These are phyloP conservation scores for Acanthosepion lycidas DNA, from an alignment of 2,888 invertebrate species.

Conservation along the genomic window DNA sequence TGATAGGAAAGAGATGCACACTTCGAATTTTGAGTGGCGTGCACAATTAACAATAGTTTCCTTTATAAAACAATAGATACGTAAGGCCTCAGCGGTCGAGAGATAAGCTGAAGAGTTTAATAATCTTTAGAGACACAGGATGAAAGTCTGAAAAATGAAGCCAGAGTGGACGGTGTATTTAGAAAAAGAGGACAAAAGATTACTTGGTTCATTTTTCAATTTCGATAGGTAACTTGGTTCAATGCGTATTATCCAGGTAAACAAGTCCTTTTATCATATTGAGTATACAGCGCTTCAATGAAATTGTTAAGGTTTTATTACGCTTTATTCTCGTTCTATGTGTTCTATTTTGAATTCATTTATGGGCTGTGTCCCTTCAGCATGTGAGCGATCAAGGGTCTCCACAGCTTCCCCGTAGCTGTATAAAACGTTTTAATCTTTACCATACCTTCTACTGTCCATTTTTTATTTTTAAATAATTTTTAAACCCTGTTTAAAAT, in stretches of 20 bases:
- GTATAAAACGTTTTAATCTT: too few relatives aligned
- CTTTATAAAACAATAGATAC: neutral
- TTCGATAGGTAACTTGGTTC: neutral
- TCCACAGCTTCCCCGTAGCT: too few relatives aligned
- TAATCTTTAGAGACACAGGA: neutral
- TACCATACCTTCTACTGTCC: too few relatives aligned
- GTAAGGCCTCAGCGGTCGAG: neutral
- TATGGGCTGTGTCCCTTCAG: too few relatives aligned
- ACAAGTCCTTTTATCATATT: neutral
- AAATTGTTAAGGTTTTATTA: neutral
- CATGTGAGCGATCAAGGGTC: too few relatives aligned
- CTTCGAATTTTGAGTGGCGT: neutral
- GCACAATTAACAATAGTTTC: neutral
- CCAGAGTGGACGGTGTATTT: neutral
- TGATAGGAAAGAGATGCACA: neutral
- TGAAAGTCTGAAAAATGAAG: too few relatives aligned
- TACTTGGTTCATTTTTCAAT: neutral
- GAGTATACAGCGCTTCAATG: neutral
- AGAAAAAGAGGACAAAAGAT: neutral
- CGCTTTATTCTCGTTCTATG: neutral
- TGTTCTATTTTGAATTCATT: too few relatives aligned
- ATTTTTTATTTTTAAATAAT: too few relatives aligned
- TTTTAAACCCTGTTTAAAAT: too few relatives aligned
- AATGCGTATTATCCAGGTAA: neutral
- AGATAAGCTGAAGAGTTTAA: neutral